These are phyloP conservation scores for Xenotilapia caudafasciata DNA, from an alignment of 2,113 vertebrate species.

Conservation along the genomic window DNA sequence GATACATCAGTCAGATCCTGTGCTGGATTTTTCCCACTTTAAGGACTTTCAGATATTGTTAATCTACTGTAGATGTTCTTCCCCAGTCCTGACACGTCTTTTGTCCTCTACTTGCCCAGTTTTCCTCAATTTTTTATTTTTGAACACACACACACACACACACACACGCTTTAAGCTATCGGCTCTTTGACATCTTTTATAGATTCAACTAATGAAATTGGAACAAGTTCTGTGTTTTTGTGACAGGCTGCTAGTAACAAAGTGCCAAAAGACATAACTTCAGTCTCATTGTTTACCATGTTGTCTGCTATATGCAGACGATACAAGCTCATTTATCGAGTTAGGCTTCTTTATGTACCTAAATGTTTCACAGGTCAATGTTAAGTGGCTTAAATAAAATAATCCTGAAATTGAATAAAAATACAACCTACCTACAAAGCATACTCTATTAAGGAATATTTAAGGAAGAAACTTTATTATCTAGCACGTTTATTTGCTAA, in stretches of 20 bases:
- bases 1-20: background rate
- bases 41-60: background rate
- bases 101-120: background rate
- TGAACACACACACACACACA: fast-evolving
- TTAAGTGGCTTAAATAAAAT: background rate
- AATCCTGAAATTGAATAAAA: background rate
- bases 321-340: background rate
- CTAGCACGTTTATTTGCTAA: background rate
- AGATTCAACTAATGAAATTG: background rate
- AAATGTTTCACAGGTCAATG: background rate
- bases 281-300: background rate
- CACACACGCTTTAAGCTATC: background rate
- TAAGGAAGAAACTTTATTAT: background rate
- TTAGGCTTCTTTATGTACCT: background rate
- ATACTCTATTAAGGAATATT: background rate
- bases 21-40: background rate
- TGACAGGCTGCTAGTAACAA: background rate
- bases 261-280: background rate
- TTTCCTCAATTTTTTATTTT: background rate
- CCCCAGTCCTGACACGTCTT: fast-evolving
- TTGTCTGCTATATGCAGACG: background rate
- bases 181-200: background rate
- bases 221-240: background rate
- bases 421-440: background rate
- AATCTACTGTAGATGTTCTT: background rate